A percentile compares a stretch with the other conserved stretches of the same genome.
These are phyloP conservation scores for Helicoverpa armigera DNA, from an alignment of 1,140 invertebrate genomes.

Conservation along the genomic window DNA sequence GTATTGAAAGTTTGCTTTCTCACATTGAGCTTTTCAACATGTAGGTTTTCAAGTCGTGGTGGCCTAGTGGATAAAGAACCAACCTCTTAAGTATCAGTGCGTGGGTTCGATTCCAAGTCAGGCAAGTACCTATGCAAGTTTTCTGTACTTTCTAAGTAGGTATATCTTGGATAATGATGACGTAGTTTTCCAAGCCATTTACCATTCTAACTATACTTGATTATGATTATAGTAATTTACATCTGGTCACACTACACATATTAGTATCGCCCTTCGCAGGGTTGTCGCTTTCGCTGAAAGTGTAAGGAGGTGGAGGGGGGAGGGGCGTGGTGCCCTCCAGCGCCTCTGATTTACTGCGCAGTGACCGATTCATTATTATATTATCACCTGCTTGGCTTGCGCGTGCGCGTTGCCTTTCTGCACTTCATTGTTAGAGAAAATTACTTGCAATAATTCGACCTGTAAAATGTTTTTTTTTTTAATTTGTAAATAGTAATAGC, in stretches of 20 bases:
- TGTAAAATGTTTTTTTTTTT: not conserved
- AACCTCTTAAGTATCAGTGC: no score
- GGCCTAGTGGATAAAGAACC: no score
- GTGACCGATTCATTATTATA: constrained; percentile 40
- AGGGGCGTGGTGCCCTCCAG: constrained; percentile 22
- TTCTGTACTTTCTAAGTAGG: no score
- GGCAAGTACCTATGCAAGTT: no score
- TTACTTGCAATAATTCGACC: not conserved
- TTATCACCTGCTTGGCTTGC: constrained; percentile 35
- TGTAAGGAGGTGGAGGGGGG: constrained; percentile 25
- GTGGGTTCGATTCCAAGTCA: no score
- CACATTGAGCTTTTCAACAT: no score
- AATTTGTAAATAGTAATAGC: not conserved
- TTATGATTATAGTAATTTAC: not conserved
- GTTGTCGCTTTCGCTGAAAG: constrained; percentile 61
- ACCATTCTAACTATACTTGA: not conserved
- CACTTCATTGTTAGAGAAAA: constrained; percentile 6
- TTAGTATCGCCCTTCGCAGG: constrained; percentile 55
- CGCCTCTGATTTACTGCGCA: constrained; percentile 44
- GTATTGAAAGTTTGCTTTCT: no score
- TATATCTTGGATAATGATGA: no score
- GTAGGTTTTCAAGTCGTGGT: no score
- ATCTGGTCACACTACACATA: constrained; percentile 37
- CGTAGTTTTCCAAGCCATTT: not conserved
- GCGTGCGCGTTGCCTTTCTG: constrained; percentile 20